Base-by-base conservation (phyloP, 2,113 vertebrate genomes). In the Festucalex cinctus region DNA sequence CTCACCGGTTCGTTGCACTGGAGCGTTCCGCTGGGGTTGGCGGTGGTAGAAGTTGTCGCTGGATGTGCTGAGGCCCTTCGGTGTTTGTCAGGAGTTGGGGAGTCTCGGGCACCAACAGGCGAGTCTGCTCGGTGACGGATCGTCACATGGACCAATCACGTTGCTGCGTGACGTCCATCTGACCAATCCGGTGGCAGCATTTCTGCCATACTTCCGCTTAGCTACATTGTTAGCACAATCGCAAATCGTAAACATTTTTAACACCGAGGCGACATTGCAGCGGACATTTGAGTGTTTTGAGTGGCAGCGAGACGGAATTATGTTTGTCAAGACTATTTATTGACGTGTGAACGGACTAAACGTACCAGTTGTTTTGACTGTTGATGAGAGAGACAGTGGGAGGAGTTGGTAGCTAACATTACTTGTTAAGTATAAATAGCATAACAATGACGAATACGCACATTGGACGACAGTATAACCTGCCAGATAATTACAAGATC, bases 61-160 rank as follows among this genome's bases (percentile, higher is more conserved):
- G 78, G 78, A 54, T 56, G 74, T 6, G 53, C 19, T 63, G 63
- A 56, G 51, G 3, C 87, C 84, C 87, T 86, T 51, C 78, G 71
- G 78, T 89, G 89, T 86, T 82, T 83, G 84, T 88, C 89, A 87
- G 82, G 83, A 91, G 89, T 91, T 90, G 58, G 72, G 72, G 80
- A 88, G 80, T 88, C 85, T 90, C 87, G 87, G 88, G 82, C 63
- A 80, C 32, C 5, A 53, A 37, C 51, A 81, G 90, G 88, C 78
- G 77, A 61, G 80, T 58, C 54, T 73, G 66, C 13, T 3, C 37
- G 49, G 12, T 79, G 90, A 91, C 73, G 1, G 70, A 66, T 8
- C 10, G 3, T 0, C 0, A 2, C 2, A 0, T 68, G 44, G 53
- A 20, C 91, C 86, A 89, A 86, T 92, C 63, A 28, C 16, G 39